Evolutionary conservation across 1,140 invertebrate genomes (phyloP).

Genomic region (Anthonomus grandis): DNA sequence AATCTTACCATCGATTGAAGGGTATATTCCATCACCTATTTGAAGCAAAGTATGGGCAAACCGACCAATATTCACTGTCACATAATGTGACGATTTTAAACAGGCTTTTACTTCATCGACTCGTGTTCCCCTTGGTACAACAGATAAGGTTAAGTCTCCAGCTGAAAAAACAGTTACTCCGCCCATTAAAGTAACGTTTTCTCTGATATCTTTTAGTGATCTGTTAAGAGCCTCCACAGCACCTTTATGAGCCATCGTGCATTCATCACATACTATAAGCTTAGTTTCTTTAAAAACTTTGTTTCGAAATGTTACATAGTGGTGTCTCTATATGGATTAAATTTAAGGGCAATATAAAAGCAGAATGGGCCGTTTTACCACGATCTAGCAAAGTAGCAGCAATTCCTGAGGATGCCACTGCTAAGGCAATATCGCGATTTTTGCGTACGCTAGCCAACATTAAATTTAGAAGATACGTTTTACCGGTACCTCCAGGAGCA

Average conservation of each 20-base stretch:
- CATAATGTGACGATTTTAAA: conserved; percentile 50
- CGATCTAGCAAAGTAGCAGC: conserved; percentile 39
- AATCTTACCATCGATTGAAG: too few relatives aligned
- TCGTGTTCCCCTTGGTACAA: conserved; percentile 45
- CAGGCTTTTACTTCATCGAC: conserved; percentile 50
- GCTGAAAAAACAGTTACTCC: conserved; percentile 22
- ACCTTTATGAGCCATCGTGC: conserved; percentile 37
- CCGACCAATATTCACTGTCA: too few relatives aligned
- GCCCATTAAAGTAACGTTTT: conserved; percentile 10
- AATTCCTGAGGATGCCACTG: conserved; percentile 38
- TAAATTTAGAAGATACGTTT: conserved; percentile 40
- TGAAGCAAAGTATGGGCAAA: too few relatives aligned
- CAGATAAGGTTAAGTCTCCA: conserved; percentile 35
- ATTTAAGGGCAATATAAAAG: conserved; percentile 43
- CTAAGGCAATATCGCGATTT: conserved; percentile 41
- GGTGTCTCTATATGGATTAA: conserved; percentile 36
- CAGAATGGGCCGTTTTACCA: conserved; percentile 39
- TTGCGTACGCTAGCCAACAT: conserved; percentile 29
- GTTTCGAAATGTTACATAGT: conserved; percentile 31
- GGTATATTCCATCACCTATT: too few relatives aligned
- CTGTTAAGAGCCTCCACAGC: conserved; percentile 32
- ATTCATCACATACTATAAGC: conserved; percentile 37
- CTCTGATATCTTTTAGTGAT: conserved; percentile 36
- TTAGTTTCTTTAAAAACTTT: conserved; percentile 27
- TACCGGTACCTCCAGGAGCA: conserved; percentile 40